These are phyloP conservation scores for Diplolepis rosae DNA, from an alignment of 2,888 invertebrate genomes.

Conservation along the genomic window DNA sequence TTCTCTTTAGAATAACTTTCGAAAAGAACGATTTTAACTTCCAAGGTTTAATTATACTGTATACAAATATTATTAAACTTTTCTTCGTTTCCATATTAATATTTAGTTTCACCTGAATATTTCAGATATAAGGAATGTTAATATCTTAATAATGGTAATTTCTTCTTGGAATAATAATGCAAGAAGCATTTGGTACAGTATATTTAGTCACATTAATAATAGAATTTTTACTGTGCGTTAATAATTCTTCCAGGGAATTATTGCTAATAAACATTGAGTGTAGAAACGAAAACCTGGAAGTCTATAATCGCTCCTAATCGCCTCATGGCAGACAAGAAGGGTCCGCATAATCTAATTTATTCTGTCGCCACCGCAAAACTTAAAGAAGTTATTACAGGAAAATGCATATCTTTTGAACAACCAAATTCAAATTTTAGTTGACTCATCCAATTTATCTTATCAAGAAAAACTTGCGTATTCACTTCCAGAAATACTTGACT, in stretches of 20 bases:
- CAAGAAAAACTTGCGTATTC: not conserved
- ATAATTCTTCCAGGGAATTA: not conserved
- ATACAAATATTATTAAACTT: too few species aligned
- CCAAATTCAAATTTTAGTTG: not conserved
- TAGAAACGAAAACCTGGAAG: not conserved
- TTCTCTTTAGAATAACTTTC: too few species aligned
- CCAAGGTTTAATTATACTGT: too few species aligned
- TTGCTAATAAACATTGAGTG: not conserved
- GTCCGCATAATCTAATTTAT: not conserved
- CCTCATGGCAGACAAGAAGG: not conserved
- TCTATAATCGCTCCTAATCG: not conserved
- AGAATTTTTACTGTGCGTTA: too few species aligned
- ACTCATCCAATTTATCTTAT: not conserved
- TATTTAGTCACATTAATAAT: too few species aligned
- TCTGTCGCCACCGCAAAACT: not conserved
- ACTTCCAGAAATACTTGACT: not conserved
- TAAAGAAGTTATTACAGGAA: not conserved
- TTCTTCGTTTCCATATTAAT: too few species aligned
- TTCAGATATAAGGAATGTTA: too few species aligned
- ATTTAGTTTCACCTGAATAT: too few species aligned
- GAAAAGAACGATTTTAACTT: too few species aligned
- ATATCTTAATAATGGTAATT: too few species aligned
- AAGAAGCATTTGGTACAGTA: too few species aligned
- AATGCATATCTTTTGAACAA: not conserved
- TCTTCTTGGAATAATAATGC: too few species aligned